Evolutionary conservation across 2,113 vertebrate species (phyloP), one percentile per base, ranked within the genome.

Genomic region (Anguilla rostrata): DNA sequence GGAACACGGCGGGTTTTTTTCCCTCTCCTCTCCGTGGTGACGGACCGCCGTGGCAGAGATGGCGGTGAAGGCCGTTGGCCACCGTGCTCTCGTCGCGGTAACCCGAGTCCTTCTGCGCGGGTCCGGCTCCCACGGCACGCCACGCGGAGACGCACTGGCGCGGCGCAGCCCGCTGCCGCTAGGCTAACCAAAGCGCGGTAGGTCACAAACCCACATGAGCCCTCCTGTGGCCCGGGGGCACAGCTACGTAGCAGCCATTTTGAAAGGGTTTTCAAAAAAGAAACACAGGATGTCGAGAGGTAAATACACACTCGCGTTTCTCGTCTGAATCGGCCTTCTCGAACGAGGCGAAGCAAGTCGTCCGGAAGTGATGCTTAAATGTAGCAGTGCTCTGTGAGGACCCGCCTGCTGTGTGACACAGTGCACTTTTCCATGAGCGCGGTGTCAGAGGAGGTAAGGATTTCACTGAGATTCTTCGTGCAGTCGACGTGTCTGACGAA

Each of bases 1-100:
- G 75, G 53, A 63, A 56, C 14, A 22, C 11, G 60, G 75, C 88
- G 53, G 86, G 86, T 85, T 86, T 80, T 89, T 89, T 60, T 18
- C 16, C 14, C 9, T 46, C 9, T 53, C 49, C 49, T 53, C 12
- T 89, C 82, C 66, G 43, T 66, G 15, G 57, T 9, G n/a, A 78
- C 66, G n/a, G 46, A 53, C 53, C 8, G 43, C 15, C 0, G 11
- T 5, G 29, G 18, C 39, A 22, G 29, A 57, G 49, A 80, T 20
- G 60, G 71, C 29, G 1, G 39, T 2, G 56, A 83, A 14, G 56
- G 40, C 49, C 14, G 63, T 2, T 43, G 60, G 46, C 60, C 4
- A n/a, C 66, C n/a, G n/a, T 40, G 34, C 78, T 84, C 60, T 29
- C 18, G 16, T 22, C 16, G 39, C 8, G 39, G 39, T 22, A 20